Base-by-base conservation (phyloP, 2,113 vertebrate species). In the Stegostoma tigrinum region DNA sequence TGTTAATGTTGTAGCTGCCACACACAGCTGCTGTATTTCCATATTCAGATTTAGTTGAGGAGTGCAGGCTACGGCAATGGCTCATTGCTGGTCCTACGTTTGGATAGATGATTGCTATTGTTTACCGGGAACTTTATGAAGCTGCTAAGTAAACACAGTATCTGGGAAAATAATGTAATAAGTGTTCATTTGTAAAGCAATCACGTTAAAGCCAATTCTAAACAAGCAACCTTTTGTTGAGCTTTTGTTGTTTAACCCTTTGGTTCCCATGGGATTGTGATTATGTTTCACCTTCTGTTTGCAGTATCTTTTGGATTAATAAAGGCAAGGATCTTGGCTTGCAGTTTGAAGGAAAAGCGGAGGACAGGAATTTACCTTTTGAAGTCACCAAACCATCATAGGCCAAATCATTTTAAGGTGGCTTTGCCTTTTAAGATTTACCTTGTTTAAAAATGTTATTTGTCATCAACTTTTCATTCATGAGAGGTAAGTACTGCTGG, bases 11-110 rank as follows among this genome's bases (percentile, higher is more conserved):
- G n/a, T 24, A 68, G 67, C 94, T 72, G 94, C 94, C 66, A 72
- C 30, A 68, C 94, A 95, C 67, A 95, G 94, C 94, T 95, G 94
- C 94, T 27, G 42, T 72, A 34, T 95, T 95, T 95, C 67, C 94
- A 95, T 52, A 95, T 52, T 95, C 94, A 95, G 68, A 48, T 68
- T 30, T 48, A 14, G 45, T 48, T 72, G 94, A 23, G 23, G 14
- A 66, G 61, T 38, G 55, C 55, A 91, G 89, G 30, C 86, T 61
- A 91, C 45, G 94, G 21, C 67, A 68, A 15, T 94, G 91, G 38
- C 21, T 94, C 91, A 42, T 27, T 27, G 94, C 94, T 34, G 68
- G 45, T 48, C 68, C 68, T 52, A 38, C 34, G 68, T 95, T 95
- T 95, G 94, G 42, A 95, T 72, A 95, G 94, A 75, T 95, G 68